Conservation (phyloP, 2,113 vertebrate genomes). For the Pycnonotus jocosus region DNA sequence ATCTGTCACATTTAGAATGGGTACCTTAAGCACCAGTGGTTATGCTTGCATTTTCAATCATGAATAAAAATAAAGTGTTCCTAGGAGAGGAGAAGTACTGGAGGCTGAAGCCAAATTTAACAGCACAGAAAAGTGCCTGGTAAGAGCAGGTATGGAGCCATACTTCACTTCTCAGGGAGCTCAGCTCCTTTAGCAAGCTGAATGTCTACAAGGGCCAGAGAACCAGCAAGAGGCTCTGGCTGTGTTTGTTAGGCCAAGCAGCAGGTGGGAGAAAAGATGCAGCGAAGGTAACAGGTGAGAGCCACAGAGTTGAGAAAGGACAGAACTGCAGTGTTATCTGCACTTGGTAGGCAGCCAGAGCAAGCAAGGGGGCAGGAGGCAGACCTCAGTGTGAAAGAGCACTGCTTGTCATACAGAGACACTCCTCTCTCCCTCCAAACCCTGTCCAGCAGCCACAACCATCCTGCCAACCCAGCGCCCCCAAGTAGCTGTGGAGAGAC, state of each 20-base stretch:
- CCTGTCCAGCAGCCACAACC: fast-evolving
- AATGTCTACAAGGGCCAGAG: neutral
- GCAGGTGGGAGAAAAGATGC: neutral
- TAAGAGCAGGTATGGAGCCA: neutral
- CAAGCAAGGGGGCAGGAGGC: neutral
- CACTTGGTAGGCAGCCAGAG: neutral
- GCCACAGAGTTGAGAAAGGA: neutral
- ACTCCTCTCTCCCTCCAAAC: neutral
- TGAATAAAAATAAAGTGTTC: neutral
- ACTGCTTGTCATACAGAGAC: neutral
- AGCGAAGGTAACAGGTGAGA: neutral
- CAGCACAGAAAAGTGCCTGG: neutral
- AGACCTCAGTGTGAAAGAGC: neutral
- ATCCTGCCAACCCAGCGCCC: neutral
- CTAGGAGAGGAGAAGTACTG: neutral
- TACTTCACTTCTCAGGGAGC: neutral
- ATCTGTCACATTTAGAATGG: neutral
- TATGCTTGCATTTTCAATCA: neutral
- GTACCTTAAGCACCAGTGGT: fast-evolving
- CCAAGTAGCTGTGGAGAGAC: fast-evolving
- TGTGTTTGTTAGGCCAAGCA: neutral
- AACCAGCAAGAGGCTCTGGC: neutral
- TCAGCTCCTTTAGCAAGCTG: neutral
- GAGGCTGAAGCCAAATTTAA: neutral
- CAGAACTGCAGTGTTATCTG: neutral